phyloP scores from a whole-genome alignment of 2,113 vertebrate genomes.

The Trichomycterus rosablanca region DNA sequence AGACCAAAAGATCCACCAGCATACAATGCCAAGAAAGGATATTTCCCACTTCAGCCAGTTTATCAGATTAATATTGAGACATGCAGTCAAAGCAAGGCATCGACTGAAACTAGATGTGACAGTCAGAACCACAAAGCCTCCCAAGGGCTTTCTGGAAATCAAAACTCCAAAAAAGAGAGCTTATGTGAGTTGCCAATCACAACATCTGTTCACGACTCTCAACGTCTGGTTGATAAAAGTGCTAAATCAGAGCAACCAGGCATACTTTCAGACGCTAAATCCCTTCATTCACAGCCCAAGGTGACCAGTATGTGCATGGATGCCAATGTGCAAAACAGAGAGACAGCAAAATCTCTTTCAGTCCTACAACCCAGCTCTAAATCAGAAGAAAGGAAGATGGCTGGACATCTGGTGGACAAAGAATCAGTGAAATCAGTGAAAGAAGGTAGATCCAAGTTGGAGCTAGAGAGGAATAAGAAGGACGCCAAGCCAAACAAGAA shows the following conservation, averaged over 20 bases:
- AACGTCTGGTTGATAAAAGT: slow-evolving; percentile 36
- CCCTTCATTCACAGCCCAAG: slow-evolving; percentile 43
- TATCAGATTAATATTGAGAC: slow-evolving; percentile 67
- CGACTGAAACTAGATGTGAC: slow-evolving; percentile 8
- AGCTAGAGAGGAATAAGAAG: slow-evolving; percentile 45
- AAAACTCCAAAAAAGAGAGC: slow-evolving; percentile 12
- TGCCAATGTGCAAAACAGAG: slow-evolving; percentile 39
- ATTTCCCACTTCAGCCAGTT: slow-evolving; percentile 53
- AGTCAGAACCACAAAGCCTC: slow-evolving; percentile 2
- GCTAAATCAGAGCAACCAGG: slow-evolving; percentile 38
- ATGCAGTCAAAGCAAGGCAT: slow-evolving; percentile 38
- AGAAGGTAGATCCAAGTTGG: slow-evolving; percentile 51
- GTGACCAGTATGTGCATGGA: neutral
- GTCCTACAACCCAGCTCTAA: slow-evolving; percentile 35
- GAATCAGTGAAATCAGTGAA: no score
- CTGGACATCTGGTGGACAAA: slow-evolving; percentile 47
- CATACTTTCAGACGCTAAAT: slow-evolving; percentile 40
- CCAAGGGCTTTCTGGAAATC: slow-evolving; percentile 4
- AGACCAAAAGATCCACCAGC: slow-evolving; percentile 50
- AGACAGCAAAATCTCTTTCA: slow-evolving; percentile 45
- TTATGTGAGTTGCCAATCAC: slow-evolving; percentile 1
- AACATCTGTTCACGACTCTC: slow-evolving; percentile 3
- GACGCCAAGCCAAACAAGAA: slow-evolving; percentile 69
- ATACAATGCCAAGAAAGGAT: slow-evolving; percentile 50
- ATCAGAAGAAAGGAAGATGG: slow-evolving; percentile 39